Base-by-base conservation (phyloP, 2,888 invertebrate genomes). In the Phytoseiulus persimilis region DNA sequence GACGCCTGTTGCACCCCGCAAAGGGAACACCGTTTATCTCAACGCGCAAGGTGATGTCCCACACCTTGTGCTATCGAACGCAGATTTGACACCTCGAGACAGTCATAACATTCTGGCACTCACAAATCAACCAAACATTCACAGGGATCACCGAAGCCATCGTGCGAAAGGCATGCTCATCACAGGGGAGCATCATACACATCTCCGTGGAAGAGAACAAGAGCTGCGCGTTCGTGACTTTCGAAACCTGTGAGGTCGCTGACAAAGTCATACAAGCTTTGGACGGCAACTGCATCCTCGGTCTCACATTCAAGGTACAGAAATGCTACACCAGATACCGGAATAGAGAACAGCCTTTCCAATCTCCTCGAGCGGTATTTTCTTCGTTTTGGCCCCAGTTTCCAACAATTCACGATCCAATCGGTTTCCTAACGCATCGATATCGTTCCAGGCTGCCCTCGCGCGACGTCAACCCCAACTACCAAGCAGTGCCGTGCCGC, bases 181-280 rank as follows among this genome's bases (percentile, higher is more conserved):
- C 87, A 6, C 87, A 87, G 28, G 87, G 87, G 1, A 45, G 11
- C 23, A 87, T 87, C 33, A 28, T 45, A 3, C 87, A 87, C 87
- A 87, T 87, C 14, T 87, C 28, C n/a, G 87, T 87, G n/a, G 87
- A 87, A 45, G 87, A 87, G 33, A 87, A 87, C 31, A 87, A 87
- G 31, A 87, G 87, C 87, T 87, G 87, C 14, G 87, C 87, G 28
- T 87, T 87, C 87, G 87, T 87, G 6, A 87, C 87, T 11, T 87
- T 87, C 87, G 87, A 87, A 45, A 87, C 32, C 28, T 87, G 5
- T 87, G 87, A 87, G 18, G 87, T 45, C n/a, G 87, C 87, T 1
- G 87, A 87, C 3, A 87, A 87, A 33, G 87, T 87, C 87, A 87
- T 87, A 9, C 87, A 87, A 32, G 87, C 87, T n/a, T 45, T 87